Evolutionary conservation across 2,888 invertebrate species (phyloP).

Genomic region (Schizotus pectinicornis): DNA sequence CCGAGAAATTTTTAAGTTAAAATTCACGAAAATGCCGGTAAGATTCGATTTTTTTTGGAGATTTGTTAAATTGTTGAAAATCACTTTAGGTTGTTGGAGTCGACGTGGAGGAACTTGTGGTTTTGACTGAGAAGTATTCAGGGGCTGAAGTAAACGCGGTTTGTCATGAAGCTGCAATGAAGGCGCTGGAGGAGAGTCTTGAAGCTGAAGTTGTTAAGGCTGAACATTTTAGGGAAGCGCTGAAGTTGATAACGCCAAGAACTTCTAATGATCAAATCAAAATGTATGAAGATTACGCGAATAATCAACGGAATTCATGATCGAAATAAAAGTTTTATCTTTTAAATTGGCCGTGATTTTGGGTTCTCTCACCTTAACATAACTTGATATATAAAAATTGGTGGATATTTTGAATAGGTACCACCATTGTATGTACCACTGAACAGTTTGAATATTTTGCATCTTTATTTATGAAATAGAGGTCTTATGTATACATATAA

Average conservation of each 20-base stretch:
- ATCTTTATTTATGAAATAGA: no score
- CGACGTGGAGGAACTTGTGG: constrained; percentile 69
- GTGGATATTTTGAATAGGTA: no score
- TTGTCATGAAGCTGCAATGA: constrained; percentile 90
- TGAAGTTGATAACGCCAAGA: constrained; percentile 75
- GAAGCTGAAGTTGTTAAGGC: constrained; percentile 66
- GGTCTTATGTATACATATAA: no score
- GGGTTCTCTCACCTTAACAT: no score
- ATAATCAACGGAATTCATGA: constrained; percentile 33
- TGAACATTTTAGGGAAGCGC: constrained; percentile 76
- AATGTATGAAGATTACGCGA: constrained; percentile 73
- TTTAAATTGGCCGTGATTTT: not conserved
- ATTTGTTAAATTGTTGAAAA: not conserved
- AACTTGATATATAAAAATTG: no score
- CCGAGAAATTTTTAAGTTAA: constrained; percentile 80
- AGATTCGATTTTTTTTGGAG: constrained; percentile 28
- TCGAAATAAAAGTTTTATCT: not conserved
- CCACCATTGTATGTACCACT: no score
- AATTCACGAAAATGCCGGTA: constrained; percentile 75
- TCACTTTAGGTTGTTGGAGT: constrained; percentile 63
- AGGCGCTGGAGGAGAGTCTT: constrained; percentile 79
- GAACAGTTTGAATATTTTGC: no score
- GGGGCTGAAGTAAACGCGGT: constrained; percentile 93
- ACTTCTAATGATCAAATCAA: constrained; percentile 74
- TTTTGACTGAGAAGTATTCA: constrained; percentile 80